These are phyloP conservation scores for Chaetogeoica ovagalla DNA, from an alignment of 2,888 invertebrate genomes.

Conservation along the genomic window DNA sequence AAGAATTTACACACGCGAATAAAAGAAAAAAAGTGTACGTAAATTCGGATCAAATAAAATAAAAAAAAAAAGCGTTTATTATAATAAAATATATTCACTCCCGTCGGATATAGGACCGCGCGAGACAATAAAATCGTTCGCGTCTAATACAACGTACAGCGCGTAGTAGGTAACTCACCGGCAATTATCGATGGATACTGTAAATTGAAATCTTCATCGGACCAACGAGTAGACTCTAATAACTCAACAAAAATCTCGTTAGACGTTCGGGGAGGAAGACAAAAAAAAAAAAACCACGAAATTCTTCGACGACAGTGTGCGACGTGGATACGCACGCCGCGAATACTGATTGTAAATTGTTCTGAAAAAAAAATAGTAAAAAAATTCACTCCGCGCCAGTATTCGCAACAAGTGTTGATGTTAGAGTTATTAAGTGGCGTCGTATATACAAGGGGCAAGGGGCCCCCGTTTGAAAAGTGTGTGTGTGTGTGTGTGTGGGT, in stretches of 20 bases:
- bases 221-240: neutral
- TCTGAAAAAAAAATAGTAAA: slow-evolving; percentile 4
- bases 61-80: too few relatives aligned
- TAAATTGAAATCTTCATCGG: too few relatives aligned
- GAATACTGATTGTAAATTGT: neutral
- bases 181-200: too few relatives aligned
- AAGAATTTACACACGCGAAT: too few relatives aligned
- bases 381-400: neutral
- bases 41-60: too few relatives aligned
- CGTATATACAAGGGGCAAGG: neutral
- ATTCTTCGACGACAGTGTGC: neutral
- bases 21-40: too few relatives aligned
- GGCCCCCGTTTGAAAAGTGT: slow-evolving; percentile 25
- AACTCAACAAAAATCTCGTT: neutral
- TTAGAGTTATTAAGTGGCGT: neutral
- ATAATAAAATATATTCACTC: too few relatives aligned
- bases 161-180: too few relatives aligned
- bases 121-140: too few relatives aligned
- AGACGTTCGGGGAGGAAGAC: neutral
- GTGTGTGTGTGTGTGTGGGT: slow-evolving; percentile 29
- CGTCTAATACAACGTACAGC: too few relatives aligned
- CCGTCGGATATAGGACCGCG: too few relatives aligned
- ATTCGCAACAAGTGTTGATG: neutral
- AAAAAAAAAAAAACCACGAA: too few relatives aligned
- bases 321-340: neutral